Evolutionary conservation across 2,113 vertebrate species (phyloP).

Genomic region (Toxotes jaculatrix): DNA sequence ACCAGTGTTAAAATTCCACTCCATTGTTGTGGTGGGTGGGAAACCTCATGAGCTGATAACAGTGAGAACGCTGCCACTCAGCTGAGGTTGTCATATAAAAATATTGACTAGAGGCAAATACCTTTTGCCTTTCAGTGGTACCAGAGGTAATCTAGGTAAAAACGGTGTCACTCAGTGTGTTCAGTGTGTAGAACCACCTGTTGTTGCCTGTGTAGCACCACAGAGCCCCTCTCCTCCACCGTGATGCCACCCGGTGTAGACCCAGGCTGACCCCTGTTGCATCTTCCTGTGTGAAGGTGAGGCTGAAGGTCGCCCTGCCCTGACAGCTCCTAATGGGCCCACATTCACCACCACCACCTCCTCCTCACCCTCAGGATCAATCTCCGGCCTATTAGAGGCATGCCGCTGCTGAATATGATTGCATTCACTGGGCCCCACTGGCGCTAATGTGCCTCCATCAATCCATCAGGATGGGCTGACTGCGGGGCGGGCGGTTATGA

Average conservation of each 20-base stretch:
- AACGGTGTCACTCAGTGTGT: background rate
- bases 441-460: slow-evolving; percentile 86
- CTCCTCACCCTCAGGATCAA: slow-evolving; percentile 83
- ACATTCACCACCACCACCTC: slow-evolving; percentile 63
- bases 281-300: slow-evolving; percentile 73
- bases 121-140: background rate
- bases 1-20: too few species aligned
- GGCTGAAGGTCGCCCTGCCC: slow-evolving; percentile 81
- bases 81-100: too few species aligned
- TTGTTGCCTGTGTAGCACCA: slow-evolving; percentile 34
- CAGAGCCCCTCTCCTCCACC: slow-evolving; percentile 16
- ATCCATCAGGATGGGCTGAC: slow-evolving; percentile 85
- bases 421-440: slow-evolving; percentile 81
- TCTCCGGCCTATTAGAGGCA: slow-evolving; percentile 84
- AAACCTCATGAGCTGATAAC: background rate
- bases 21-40: background rate
- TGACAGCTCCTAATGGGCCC: slow-evolving; percentile 82
- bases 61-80: too few species aligned
- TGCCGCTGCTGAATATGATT: slow-evolving; percentile 85
- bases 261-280: slow-evolving; percentile 63
- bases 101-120: too few species aligned
- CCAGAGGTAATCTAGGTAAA: background rate
- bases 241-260: slow-evolving; percentile 9
- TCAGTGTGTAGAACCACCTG: slow-evolving; percentile 53
- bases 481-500: slow-evolving; percentile 83